Evolutionary conservation across 2,113 vertebrate species (phyloP).

Genomic region (Paedocypris sp.): DNA sequence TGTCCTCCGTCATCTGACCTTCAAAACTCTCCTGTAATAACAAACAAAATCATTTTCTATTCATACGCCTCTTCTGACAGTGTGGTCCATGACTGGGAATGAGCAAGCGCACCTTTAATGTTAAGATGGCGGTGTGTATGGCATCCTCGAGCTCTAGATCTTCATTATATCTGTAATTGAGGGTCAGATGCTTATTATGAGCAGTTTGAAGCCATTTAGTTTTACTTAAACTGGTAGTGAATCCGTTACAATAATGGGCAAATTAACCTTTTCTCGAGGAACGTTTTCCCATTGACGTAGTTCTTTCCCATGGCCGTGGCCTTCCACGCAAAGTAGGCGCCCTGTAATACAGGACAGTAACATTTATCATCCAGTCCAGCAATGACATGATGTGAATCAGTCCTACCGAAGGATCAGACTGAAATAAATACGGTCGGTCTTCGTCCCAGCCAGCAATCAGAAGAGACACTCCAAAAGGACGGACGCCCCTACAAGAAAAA

Average conservation of each 20-base stretch:
- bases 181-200: too few species aligned
- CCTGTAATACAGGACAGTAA: conserved; percentile 57
- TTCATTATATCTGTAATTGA: conserved; percentile 88
- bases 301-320: conserved; percentile 99
- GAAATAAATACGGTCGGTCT: conserved; percentile 88
- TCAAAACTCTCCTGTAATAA: conserved; percentile 91
- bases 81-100: neutral
- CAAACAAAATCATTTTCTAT: neutral
- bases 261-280: conserved; percentile 99
- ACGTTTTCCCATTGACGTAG: conserved; percentile 96
- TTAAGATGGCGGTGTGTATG: conserved; percentile 97
- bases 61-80: neutral
- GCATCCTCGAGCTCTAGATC: conserved; percentile 96
- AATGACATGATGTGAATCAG: neutral
- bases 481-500: conserved; percentile 74
- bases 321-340: conserved; percentile 98
- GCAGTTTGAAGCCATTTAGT: too few species aligned
- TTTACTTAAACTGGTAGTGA: too few species aligned
- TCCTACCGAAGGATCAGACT: conserved; percentile 92
- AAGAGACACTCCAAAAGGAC: conserved; percentile 92
- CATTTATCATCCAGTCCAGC: neutral
- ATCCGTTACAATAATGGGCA: too few species aligned
- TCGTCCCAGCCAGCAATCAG: conserved; percentile 99
- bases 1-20: conserved; percentile 98
- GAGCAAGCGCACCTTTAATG: conserved; percentile 73